These are phyloP conservation scores for Thumatha senex DNA, from an alignment of 2,888 invertebrate species.

Conservation along the genomic window DNA sequence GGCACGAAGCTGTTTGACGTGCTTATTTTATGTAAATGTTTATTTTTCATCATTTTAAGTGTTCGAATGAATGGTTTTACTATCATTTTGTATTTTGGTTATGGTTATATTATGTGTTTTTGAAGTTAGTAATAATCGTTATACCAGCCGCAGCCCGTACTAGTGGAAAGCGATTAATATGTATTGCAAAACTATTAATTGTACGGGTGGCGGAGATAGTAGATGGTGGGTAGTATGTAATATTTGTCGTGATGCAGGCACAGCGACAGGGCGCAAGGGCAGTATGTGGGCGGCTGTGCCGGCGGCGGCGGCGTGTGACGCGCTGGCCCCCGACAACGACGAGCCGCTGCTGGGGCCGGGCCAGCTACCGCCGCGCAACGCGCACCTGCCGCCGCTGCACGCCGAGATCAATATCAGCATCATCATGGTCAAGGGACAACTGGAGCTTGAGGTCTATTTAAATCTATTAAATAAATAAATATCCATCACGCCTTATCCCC, in stretches of 20 bases:
- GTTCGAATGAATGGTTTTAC: slow-evolving; percentile 76
- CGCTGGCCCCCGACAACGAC: slow-evolving; percentile 68
- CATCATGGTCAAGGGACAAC: slow-evolving; percentile 94
- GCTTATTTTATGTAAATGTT: slow-evolving; percentile 79
- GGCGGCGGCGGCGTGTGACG: slow-evolving; percentile 67
- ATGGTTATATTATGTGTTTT: slow-evolving; percentile 53
- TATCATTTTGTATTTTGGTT: slow-evolving; percentile 60
- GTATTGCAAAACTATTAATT: slow-evolving; percentile 11
- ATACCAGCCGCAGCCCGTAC: slow-evolving; percentile 27
- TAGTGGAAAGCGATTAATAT: slow-evolving; percentile 7
- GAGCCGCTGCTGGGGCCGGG: slow-evolving; percentile 89
- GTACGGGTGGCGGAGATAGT: slow-evolving; percentile 26
- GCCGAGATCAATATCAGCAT: slow-evolving; percentile 95
- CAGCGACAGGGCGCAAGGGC: slow-evolving; percentile 82
- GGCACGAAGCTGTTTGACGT: slow-evolving; percentile 81
- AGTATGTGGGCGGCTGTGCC: slow-evolving; percentile 82
- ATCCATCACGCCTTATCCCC: no score
- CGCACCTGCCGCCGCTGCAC: slow-evolving; percentile 86
- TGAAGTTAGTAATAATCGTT: slow-evolving; percentile 21
- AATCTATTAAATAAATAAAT: no score
- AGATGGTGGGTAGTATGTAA: slow-evolving; percentile 31
- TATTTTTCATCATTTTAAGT: slow-evolving; percentile 69
- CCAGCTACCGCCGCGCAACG: slow-evolving; percentile 91
- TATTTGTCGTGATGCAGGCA: slow-evolving; percentile 64
- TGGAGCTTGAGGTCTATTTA: slow-evolving; percentile 89